Base-by-base conservation (phyloP, 2,113 vertebrate species). In the Carollia perspicillata region DNA sequence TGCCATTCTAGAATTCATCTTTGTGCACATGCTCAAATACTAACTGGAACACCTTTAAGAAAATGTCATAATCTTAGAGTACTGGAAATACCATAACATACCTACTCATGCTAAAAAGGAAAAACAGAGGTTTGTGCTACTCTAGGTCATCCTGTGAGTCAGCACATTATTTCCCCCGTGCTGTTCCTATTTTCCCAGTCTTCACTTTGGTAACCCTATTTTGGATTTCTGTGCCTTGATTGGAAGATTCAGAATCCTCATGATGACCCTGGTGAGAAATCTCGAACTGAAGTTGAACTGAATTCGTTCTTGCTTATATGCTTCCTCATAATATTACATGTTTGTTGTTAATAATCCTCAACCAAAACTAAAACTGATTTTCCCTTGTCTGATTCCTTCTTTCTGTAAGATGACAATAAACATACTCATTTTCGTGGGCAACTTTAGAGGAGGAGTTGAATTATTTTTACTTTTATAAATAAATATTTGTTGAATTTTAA, bases 21-120 rank as follows among this genome's bases (percentile, higher is more conserved):
- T 86, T 94, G 35, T 84, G 20, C 49, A 80, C 7, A 55, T 3
- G 53, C 63, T 44, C 78, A 95, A 96, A 97, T 11, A 89, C 4
- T 89, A 97, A 80, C 44, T 92, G 40, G 71, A 87, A 96, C 63
- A 68, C 23, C 22, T 49, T 66, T 69, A 92, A 51, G 58, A 88
- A 90, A 65, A 66, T 3, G 55, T 47, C 10, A 7, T 83, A 55
- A 83, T 86, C 28, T 84, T 90, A 60, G 14, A 40, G 18, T 26
- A 88, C 37, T 71, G 18, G 65, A 58, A 92, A 11, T 44, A 72
- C 5, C 71, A 30, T 75, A 90, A 86, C 28, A 90, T 30, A 81
- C 95, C 90, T 4, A 78, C 42, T 33, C 60, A 69, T 44, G 20
- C 18, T 28, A 51, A 51, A 83, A 80, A 42, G 44, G 16, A 86